Conservation (phyloP, 2,888 invertebrate species). For the Chloroclystis v-ata region DNA sequence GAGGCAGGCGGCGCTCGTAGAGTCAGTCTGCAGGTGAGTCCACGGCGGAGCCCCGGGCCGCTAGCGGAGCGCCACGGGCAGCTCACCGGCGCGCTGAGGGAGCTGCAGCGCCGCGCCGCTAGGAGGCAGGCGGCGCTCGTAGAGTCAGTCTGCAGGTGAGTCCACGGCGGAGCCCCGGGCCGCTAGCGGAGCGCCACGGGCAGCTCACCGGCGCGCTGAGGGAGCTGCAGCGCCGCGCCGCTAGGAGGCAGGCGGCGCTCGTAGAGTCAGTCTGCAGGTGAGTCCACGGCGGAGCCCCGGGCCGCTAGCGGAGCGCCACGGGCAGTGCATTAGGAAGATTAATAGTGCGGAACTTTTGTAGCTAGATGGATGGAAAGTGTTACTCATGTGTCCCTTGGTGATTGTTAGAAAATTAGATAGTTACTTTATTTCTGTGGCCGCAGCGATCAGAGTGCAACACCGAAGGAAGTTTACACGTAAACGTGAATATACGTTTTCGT, state of each 20-base stretch:
- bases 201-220: slow-evolving; percentile 88
- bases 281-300: slow-evolving; percentile 79
- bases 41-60: slow-evolving; percentile 81
- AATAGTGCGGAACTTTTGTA: no score
- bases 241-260: slow-evolving; percentile 87
- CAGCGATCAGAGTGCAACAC: no score
- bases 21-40: slow-evolving; percentile 84
- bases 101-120: slow-evolving; percentile 88
- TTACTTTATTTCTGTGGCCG: no score
- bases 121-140: slow-evolving; percentile 90
- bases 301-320: slow-evolving; percentile 86
- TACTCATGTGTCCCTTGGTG: no score
- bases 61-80: slow-evolving; percentile 86
- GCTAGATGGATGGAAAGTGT: no score
- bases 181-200: slow-evolving; percentile 86
- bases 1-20: slow-evolving; percentile 91
- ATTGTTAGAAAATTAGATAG: no score
- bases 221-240: slow-evolving; percentile 88
- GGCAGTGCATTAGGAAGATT: slow-evolving; percentile 71
- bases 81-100: slow-evolving; percentile 87
- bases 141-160: slow-evolving; percentile 87
- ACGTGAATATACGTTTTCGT: no score
- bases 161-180: slow-evolving; percentile 80
- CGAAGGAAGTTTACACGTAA: no score
- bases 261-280: slow-evolving; percentile 91